Conservation (phyloP, 2,113 vertebrate genomes). For the Petrocephalus zakoni region DNA sequence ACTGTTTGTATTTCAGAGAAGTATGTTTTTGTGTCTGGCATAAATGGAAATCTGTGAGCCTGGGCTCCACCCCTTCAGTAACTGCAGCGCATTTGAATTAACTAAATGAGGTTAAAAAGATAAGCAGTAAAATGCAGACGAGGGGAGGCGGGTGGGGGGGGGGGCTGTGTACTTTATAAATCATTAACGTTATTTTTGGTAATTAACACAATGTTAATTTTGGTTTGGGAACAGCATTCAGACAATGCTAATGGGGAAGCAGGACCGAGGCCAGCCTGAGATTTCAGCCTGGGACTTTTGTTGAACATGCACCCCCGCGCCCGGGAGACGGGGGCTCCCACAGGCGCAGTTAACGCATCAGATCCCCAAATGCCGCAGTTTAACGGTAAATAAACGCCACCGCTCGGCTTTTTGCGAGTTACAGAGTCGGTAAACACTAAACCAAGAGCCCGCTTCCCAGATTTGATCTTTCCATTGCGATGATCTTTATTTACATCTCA, state of each 20-base stretch:
- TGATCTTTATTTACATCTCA: background rate
- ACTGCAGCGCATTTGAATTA: constrained; percentile 98
- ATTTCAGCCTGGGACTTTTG: background rate
- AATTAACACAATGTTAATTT: constrained; percentile 7
- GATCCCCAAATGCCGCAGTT: background rate
- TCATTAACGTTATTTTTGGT: constrained; percentile 15
- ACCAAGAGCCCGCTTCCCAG: background rate
- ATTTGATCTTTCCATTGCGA: background rate
- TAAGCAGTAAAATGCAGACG: constrained; percentile 2
- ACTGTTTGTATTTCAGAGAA: constrained; percentile 99
- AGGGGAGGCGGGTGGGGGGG: background rate
- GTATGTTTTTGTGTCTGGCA: constrained; percentile 78
- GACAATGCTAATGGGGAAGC: background rate
- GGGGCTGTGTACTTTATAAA: background rate
- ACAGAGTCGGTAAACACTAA: background rate
- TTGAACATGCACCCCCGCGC: background rate
- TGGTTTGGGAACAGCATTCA: background rate
- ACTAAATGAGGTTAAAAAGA: constrained; percentile 74
- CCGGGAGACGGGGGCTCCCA: background rate
- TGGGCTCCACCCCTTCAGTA: constrained; percentile 80
- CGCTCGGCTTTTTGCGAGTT: background rate
- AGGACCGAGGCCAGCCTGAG: background rate
- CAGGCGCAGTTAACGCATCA: background rate
- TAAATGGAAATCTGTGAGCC: constrained; percentile 93
- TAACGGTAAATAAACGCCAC: background rate